Evolutionary conservation across 2,113 vertebrate genomes (phyloP).

Genomic region (Delphinus delphis): DNA sequence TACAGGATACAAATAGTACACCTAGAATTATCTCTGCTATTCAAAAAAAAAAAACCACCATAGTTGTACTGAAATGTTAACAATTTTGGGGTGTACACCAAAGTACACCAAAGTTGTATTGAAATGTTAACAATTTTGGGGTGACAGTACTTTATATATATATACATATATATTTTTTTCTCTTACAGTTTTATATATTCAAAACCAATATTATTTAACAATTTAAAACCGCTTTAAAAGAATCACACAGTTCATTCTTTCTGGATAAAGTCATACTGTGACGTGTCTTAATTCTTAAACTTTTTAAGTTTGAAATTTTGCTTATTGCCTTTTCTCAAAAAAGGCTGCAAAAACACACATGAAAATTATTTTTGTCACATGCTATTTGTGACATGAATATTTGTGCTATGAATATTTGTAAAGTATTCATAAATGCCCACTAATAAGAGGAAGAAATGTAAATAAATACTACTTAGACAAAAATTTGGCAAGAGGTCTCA

Average conservation of each 20-base stretch:
- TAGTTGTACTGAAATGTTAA: background rate
- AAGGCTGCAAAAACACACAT: background rate
- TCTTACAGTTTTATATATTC: background rate
- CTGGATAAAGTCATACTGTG: background rate
- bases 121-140: background rate
- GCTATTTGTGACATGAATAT: background rate
- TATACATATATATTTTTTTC: background rate
- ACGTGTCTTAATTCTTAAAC: background rate
- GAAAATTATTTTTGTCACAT: background rate
- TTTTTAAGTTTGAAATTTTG: background rate
- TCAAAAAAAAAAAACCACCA: background rate
- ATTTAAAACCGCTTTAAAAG: background rate
- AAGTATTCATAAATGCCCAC: background rate
- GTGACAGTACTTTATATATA: background rate
- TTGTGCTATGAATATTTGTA: background rate
- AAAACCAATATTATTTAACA: background rate
- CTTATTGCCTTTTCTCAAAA: background rate
- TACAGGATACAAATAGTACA: background rate
- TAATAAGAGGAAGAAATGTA: background rate
- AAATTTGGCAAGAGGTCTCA: background rate
- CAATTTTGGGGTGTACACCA: no score
- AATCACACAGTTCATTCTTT: background rate
- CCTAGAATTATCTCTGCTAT: constrained; percentile 1
- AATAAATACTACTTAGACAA: background rate
- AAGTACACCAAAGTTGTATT: background rate